Evolutionary conservation across 2,888 invertebrate species (phyloP), one percentile per base, ranked within the genome.

Genomic region (Magallana nippona): DNA sequence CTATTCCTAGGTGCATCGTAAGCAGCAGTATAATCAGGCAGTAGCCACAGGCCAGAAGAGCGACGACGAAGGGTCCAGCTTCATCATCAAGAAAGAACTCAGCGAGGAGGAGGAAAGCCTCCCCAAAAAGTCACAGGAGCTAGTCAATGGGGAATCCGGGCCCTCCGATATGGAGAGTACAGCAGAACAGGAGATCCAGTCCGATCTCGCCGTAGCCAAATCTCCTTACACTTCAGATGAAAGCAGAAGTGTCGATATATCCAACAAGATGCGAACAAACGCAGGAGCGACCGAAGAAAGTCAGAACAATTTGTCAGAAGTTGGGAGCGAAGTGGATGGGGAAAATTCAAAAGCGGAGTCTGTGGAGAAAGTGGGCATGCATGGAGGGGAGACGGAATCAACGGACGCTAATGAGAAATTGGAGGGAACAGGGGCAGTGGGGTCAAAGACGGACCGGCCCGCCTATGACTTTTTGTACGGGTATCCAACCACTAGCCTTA

Each of bases 401-500:
- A 27, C 71, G 10, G 71, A 71, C 1, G 15, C 27, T 71, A 71
- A 27, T 32, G 71, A 32, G 27, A 71, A 71, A 27, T 3, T 32
- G 11, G 71, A 71, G 11, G 71, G 71, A 71, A 27, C 71, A 0
- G 44, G 44, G 44, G 71, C 22, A 27, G 27, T 11, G 3, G 63
- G 27, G 13, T 71, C 71, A 15, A 71, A 71, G 27, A 11, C 27
- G 15, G 71, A 71, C 22, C 11, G 71, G 13, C 71, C 71, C 2
- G 71, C 71, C 2, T 80, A 80, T 80, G 57, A 80, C 80, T 57
- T 55, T 22, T 13, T 82, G 71, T 82, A 82, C 22, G 82, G 82
- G 8, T 82, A 71, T 19, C 82, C 82, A 1, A 71, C 82, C 71
- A 71, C 82, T 44, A 71, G 82, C 17, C 27, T 82, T 10, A 82